A percentile compares a stretch with the other conserved stretches of the same genome.
Conservation (phyloP, 2,888 invertebrate species). For the Dryadula phaetusa region DNA sequence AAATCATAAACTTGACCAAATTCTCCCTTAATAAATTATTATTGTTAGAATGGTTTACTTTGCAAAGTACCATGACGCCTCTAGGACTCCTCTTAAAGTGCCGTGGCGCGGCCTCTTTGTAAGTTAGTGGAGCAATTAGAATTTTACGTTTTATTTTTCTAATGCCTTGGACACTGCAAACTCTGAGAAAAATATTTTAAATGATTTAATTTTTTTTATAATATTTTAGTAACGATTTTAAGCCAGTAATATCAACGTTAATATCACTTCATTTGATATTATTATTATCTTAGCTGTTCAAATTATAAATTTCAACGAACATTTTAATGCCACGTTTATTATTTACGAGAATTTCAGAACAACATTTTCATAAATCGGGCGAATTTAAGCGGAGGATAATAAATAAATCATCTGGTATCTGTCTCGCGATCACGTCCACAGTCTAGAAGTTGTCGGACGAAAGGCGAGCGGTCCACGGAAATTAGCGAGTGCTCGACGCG, state of each 20-base stretch:
- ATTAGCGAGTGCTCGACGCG: conserved; percentile 79
- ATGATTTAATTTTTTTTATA: background rate
- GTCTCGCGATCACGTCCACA: conserved; percentile 69
- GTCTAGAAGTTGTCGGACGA: conserved; percentile 70
- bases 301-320: conserved; percentile 24
- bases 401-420: conserved; percentile 75
- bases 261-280: background rate
- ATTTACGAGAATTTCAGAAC: conserved; percentile 35
- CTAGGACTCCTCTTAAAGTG: conserved; percentile 48
- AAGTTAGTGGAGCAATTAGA: conserved; percentile 62
- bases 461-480: conserved; percentile 73
- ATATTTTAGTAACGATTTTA: background rate
- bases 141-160: conserved; percentile 44
- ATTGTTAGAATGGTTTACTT: conserved; percentile 63
- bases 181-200: conserved; percentile 14
- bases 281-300: conserved; percentile 1
- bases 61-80: conserved; percentile 68
- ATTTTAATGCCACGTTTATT: conserved; percentile 28
- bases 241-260: background rate
- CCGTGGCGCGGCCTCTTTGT: conserved; percentile 71
- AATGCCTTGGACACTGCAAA: conserved; percentile 41
- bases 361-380: conserved; percentile 42
- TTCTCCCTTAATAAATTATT: conserved; percentile 38
- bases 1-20: conserved; percentile 27
- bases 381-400: conserved; percentile 49